Evolutionary conservation across 1,140 invertebrate species (phyloP).

Genomic region (Nebria ingens): DNA sequence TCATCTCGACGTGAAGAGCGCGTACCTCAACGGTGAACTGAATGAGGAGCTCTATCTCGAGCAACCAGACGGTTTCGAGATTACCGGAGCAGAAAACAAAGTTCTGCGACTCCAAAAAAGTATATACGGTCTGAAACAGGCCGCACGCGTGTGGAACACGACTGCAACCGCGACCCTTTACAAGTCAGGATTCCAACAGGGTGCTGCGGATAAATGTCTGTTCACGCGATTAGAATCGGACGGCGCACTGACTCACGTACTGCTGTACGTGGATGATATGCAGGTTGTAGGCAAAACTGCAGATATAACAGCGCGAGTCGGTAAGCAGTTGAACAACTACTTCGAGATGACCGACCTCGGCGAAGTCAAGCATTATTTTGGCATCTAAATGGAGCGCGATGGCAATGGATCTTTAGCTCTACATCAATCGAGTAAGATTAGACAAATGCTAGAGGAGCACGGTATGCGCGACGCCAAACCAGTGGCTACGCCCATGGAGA

Average conservation of each 20-base stretch:
- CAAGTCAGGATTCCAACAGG: background rate
- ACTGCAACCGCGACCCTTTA: background rate
- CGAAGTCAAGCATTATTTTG: background rate
- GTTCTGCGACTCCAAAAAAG: background rate
- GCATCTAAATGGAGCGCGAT: too few relatives aligned
- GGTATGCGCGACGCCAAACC: too few relatives aligned
- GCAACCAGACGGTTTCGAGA: background rate
- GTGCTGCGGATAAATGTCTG: too few relatives aligned
- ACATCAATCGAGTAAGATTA: too few relatives aligned
- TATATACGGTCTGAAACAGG: background rate
- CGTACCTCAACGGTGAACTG: background rate
- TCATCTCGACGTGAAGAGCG: background rate
- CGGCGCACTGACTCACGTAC: background rate
- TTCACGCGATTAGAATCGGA: background rate
- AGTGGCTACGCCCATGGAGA: slow-evolving; percentile 14
- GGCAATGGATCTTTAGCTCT: too few relatives aligned
- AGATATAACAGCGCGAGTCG: background rate
- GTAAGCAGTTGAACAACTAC: background rate
- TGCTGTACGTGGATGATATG: background rate
- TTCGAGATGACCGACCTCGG: background rate
- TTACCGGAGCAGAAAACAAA: background rate
- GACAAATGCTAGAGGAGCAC: too few relatives aligned
- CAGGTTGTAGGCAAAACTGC: background rate
- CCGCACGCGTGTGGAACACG: background rate
- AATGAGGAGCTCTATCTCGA: background rate